Percentiles rank a stretch among this genome's conserved stretches.
Evolutionary conservation across 2,797 vertebrate genomes (phyloP).

Genomic region (Apodemus agrarius): DNA sequence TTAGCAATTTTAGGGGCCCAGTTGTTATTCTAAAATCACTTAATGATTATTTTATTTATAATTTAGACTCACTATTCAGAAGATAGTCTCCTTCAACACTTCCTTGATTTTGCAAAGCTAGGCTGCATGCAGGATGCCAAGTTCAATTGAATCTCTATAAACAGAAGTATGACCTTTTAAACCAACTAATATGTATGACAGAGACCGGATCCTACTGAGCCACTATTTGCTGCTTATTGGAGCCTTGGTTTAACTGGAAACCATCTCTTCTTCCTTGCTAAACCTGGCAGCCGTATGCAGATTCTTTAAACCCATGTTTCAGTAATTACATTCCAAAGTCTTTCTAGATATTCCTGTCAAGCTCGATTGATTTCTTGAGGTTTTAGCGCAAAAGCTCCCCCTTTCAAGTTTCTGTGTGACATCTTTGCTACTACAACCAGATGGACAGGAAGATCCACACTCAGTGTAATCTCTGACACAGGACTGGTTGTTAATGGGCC

Average conservation of each 20-base stretch:
- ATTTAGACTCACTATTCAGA: not conserved
- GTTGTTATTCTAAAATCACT: not conserved
- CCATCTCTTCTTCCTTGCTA: not conserved
- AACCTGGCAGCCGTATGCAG: not conserved
- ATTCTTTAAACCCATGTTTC: not conserved
- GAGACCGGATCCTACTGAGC: no score
- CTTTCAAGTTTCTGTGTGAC: not conserved
- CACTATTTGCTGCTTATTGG: not conserved
- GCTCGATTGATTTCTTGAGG: not conserved
- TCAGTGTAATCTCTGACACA: not conserved
- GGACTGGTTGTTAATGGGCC: conserved; percentile 5
- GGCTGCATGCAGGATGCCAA: not conserved
- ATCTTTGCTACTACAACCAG: not conserved
- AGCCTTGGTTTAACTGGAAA: not conserved
- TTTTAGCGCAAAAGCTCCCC: not conserved
- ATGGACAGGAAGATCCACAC: not conserved
- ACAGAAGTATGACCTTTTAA: not conserved
- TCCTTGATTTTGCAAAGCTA: not conserved
- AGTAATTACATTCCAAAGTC: not conserved
- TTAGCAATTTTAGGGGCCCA: not conserved
- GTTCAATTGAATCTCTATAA: not conserved
- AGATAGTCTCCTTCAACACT: not conserved
- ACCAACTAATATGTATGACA: not conserved
- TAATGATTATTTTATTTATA: not conserved
- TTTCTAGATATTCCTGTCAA: conserved; percentile 9